Evolutionary conservation across 2,113 vertebrate genomes (phyloP), one percentile per base, ranked within the genome.

Genomic region (Craseonycteris thonglongyai): DNA sequence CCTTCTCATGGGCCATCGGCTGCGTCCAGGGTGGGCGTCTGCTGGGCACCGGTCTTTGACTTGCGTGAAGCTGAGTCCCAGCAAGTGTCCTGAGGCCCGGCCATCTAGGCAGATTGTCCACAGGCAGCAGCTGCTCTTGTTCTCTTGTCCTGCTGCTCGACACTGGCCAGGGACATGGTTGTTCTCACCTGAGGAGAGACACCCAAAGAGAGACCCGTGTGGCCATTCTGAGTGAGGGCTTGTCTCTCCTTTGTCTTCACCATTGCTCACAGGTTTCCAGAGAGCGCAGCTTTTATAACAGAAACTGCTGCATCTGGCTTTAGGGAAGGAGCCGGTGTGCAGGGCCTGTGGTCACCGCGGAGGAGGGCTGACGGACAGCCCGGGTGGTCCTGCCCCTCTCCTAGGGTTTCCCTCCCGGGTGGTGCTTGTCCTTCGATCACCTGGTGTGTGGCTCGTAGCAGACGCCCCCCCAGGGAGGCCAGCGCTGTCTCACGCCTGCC

Each of bases 401-500:
- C 6, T 4, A 26, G 30, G 40, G 11, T n/a, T n/a, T 71, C 72
- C 35, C 51, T 54, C 61, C 54, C 26, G 28, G 30, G 15, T 15
- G 42, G 3, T 76, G 38, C 13, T 35, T 92, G 54, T 51, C 12
- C 65, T 51, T 63, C 35, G n/a, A 51, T 75, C n/a, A 35, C 6
- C 24, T n/a, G 5, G 6, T 22, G 30, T n/a, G 0, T 0, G 19
- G 7, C 42, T 75, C 12, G n/a, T 69, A 63, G 58, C 45, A 63
- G 51, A 56, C 33, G 19, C 18, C 1, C 49, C 56, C 1, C 21
- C n/a, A 13, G n/a, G 63, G 35, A 21, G 24, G 18, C 18, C n/a
- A 4, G 26, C 76, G 35, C 91, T 19, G 47, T 21, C 86, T 93
- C 87, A 71, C 30, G 0, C 81, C 3, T 5, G 86, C 96, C 30